These are phyloP conservation scores for Sycophila texana DNA, from an alignment of 2,888 invertebrate genomes.

Conservation along the genomic window DNA sequence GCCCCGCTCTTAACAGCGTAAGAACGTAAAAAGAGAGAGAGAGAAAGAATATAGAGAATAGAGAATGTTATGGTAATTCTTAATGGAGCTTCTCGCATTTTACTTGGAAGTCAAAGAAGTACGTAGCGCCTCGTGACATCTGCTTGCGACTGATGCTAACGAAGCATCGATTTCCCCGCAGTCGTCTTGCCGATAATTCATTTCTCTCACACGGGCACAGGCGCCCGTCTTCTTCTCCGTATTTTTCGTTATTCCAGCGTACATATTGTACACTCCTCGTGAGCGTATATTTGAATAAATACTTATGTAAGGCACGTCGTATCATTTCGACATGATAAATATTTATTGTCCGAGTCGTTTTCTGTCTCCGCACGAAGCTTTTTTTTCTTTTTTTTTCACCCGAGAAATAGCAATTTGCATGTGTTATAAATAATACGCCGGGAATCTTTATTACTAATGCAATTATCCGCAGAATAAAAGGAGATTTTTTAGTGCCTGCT, in stretches of 20 bases:
- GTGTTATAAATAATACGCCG: conserved; percentile 40
- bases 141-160: conserved; percentile 26
- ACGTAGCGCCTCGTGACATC: conserved; percentile 2
- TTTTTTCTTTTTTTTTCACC: background rate
- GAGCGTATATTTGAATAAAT: conserved; percentile 41
- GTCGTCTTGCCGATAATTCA: conserved; percentile 38
- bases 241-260: conserved; percentile 32
- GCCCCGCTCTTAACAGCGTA: no score
- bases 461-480: conserved; percentile 42
- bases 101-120: conserved; percentile 13
- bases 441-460: conserved; percentile 36
- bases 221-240: conserved; percentile 21
- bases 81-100: conserved; percentile 11
- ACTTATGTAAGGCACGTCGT: conserved; percentile 13
- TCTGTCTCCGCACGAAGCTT: background rate
- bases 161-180: conserved; percentile 45
- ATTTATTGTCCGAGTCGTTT: conserved; percentile 36
- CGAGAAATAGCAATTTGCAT: conserved; percentile 32
- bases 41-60: background rate
- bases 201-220: background rate
- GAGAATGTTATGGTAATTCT: conserved; percentile 37
- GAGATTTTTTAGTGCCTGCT: background rate
- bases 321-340: conserved; percentile 46
- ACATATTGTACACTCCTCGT: background rate
- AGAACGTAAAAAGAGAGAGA: background rate